Percentiles rank a stretch among this genome's conserved stretches.
phyloP scores from a whole-genome alignment of 2,797 vertebrate genomes.

The Silurus aristotelis region DNA sequence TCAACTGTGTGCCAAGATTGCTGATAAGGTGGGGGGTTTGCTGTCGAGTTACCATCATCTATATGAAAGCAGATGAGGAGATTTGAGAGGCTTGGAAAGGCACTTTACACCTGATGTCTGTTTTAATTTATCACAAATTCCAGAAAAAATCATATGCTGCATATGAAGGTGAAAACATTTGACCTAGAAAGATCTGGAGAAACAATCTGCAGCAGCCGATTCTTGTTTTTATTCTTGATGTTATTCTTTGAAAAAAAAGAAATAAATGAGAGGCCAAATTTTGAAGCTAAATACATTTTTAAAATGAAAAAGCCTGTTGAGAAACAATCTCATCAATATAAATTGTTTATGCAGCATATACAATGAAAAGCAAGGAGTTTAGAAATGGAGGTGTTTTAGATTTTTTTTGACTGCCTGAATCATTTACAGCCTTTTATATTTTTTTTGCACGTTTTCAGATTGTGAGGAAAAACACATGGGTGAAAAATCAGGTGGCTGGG shows the following conservation, averaged over 20 bases:
- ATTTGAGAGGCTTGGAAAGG: constrained; percentile 41
- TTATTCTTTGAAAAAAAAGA: neutral
- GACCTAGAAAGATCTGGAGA: constrained; percentile 3
- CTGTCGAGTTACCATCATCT: constrained; percentile 39
- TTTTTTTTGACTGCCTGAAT: neutral
- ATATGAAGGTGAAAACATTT: constrained; percentile 6
- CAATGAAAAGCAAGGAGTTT: neutral
- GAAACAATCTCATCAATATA: constrained; percentile 9
- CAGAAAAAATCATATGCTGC: constrained; percentile 22
- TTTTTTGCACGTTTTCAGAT: neutral
- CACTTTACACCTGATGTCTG: neutral
- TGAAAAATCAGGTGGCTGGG: neutral
- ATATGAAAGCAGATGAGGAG: constrained; percentile 33
- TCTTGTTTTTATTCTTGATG: too few species aligned
- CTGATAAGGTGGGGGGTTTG: constrained; percentile 49
- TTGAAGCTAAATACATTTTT: constrained; percentile 11
- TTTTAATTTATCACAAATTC: constrained; percentile 23
- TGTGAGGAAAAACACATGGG: neutral
- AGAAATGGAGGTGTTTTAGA: neutral
- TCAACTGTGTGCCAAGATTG: constrained; percentile 48
- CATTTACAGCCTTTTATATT: neutral
- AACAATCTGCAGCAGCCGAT: neutral
- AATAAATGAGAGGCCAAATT: neutral
- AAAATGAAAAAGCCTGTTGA: neutral
- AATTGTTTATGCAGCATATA: constrained; percentile 1